Conservation (phyloP, 2,797 vertebrate species). For the Saguinus oedipus region DNA sequence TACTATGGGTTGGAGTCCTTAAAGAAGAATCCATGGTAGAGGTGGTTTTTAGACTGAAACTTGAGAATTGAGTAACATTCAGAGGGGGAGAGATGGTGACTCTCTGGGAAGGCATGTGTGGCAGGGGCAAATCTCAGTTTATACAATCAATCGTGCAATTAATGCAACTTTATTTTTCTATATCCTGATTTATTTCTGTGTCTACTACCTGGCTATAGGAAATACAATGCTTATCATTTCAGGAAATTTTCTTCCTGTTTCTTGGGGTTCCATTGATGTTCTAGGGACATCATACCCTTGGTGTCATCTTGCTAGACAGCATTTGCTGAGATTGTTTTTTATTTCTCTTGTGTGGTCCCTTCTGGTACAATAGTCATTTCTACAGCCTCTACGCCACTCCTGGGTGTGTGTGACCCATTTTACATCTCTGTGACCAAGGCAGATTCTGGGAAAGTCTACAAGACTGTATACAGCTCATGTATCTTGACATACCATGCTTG, state of each 20-base stretch:
- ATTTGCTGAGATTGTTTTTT: neutral
- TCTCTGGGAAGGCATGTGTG: neutral
- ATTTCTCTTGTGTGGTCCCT: neutral
- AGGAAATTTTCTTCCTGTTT: neutral
- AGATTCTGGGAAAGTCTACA: neutral
- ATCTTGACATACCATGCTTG: rapidly evolving
- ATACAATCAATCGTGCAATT: neutral
- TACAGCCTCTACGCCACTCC: neutral
- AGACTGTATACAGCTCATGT: rapidly evolving
- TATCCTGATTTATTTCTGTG: neutral
- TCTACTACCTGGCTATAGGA: neutral
- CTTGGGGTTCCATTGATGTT: neutral
- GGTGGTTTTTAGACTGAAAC: neutral
- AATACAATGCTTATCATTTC: neutral
- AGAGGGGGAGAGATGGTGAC: neutral
- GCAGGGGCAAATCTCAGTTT: neutral
- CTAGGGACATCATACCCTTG: no score
- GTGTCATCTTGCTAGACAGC: neutral
- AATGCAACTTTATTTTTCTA: neutral
- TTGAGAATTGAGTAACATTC: neutral
- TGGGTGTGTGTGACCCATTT: neutral
- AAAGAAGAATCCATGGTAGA: neutral
- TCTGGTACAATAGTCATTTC: neutral
- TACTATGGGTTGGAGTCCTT: neutral
- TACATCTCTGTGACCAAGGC: neutral